Percentiles rank a stretch among this genome's conserved stretches.
phyloP scores from a whole-genome alignment of 30 jellyfish, hydroid and myxozoan genomes.

The Phacellophora camtschatica region DNA sequence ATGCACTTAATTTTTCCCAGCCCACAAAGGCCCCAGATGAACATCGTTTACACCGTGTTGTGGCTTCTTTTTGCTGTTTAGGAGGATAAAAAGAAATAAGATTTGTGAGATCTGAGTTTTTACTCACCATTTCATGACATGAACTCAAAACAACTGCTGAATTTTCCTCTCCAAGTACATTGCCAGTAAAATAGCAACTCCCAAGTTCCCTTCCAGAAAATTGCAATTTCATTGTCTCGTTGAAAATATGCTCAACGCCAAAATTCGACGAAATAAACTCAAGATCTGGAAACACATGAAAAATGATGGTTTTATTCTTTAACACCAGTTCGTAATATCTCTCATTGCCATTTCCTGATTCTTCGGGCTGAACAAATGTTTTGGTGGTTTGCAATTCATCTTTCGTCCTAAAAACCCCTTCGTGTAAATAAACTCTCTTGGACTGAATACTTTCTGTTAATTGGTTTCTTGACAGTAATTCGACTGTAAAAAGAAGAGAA shows the following conservation, averaged over 20 bases:
- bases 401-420: slow-evolving; percentile 1
- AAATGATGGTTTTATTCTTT: not conserved
- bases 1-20: not conserved
- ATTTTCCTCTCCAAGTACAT: slow-evolving; percentile 25
- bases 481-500: not conserved
- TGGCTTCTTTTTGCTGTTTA: not conserved
- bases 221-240: not conserved
- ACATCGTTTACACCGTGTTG: not conserved
- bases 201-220: not conserved
- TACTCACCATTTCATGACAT: slow-evolving; percentile 93
- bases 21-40: slow-evolving; percentile 14
- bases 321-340: slow-evolving; percentile 15
- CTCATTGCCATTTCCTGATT: not conserved
- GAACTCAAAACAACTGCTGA: slow-evolving; percentile 75
- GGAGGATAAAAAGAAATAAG: not conserved
- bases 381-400: not conserved
- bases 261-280: slow-evolving; percentile 57
- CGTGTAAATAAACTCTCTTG: slow-evolving; percentile 14
- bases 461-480: not conserved
- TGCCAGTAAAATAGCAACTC: slow-evolving; percentile 65
- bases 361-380: not conserved
- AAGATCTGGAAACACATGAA: slow-evolving; percentile 1
- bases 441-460: slow-evolving; percentile 30
- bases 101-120: too few relatives aligned
- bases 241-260: slow-evolving; percentile 25